Conservation (phyloP, 2,113 vertebrate species). For the Callaeas wilsoni region DNA sequence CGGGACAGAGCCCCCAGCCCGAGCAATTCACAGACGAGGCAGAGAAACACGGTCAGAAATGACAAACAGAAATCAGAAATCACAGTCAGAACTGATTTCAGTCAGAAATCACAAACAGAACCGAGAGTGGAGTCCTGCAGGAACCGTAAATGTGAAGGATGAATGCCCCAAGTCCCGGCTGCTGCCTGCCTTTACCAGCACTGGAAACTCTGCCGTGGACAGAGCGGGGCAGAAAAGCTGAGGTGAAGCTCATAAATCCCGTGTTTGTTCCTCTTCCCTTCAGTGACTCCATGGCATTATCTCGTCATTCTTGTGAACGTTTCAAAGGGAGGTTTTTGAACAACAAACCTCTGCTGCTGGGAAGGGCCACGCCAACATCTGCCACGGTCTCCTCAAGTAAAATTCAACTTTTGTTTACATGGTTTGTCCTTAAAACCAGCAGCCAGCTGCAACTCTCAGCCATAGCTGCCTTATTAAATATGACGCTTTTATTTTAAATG, state of each 20-base stretch:
- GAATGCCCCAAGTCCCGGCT: not conserved
- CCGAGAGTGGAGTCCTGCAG: not conserved
- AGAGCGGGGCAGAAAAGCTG: not conserved
- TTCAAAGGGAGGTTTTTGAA: not conserved
- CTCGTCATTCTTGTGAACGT: not conserved
- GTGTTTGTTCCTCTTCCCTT: not conserved
- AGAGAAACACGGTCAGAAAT: not conserved
- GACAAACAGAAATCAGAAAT: too few relatives aligned
- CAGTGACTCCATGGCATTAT: not conserved
- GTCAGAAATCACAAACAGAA: not conserved
- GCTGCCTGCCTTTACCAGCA: not conserved
- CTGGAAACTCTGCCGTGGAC: not conserved
- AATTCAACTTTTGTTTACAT: slow-evolving; percentile 3
- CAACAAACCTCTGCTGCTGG: not conserved
- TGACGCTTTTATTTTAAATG: slow-evolving; percentile 32
- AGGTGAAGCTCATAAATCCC: not conserved
- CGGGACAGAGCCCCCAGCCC: not conserved
- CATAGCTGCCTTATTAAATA: not conserved
- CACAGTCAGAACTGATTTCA: not conserved
- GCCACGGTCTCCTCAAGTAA: not conserved
- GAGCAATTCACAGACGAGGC: not conserved
- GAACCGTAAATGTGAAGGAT: not conserved
- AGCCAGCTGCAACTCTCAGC: not conserved
- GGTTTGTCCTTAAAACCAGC: not conserved
- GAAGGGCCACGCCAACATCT: not conserved